Percentiles rank a stretch among this genome's conserved stretches.
phyloP scores from a whole-genome alignment of 53 echinoderm and acorn worm genomes.

The Mesocentrotus franciscanus region DNA sequence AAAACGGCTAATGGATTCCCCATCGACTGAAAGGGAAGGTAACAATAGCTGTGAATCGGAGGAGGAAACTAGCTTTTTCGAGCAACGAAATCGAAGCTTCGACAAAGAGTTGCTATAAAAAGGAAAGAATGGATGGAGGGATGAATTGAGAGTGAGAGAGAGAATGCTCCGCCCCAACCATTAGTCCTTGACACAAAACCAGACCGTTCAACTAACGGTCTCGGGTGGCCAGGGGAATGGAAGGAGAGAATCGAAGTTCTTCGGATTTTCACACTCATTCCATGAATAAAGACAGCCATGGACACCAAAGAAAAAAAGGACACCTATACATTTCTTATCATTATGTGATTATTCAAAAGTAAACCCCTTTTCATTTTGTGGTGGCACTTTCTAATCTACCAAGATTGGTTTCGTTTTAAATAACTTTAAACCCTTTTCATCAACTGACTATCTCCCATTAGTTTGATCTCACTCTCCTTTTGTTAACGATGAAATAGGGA shows the following conservation, averaged over 20 bases:
- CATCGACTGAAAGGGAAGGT: slow-evolving; percentile 58
- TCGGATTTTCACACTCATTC: not conserved
- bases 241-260: not conserved
- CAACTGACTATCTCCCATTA: slow-evolving; percentile 52
- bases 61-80: slow-evolving; percentile 42
- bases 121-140: not conserved
- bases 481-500: slow-evolving; percentile 49
- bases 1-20: slow-evolving; percentile 64
- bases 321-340: not conserved
- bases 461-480: slow-evolving; percentile 40
- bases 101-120: slow-evolving; percentile 55
- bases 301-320: not conserved
- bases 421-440: slow-evolving; percentile 31
- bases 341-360: slow-evolving; percentile 63
- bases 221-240: not conserved
- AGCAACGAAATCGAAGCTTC: slow-evolving; percentile 31
- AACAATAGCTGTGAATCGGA: slow-evolving; percentile 60
- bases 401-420: slow-evolving; percentile 61
- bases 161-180: slow-evolving; percentile 65
- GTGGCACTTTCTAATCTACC: slow-evolving; percentile 50
- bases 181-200: slow-evolving; percentile 41
- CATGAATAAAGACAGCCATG: not conserved
- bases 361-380: not conserved
- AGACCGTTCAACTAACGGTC: not conserved
- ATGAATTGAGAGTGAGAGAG: slow-evolving; percentile 9